A percentile compares a stretch with the other conserved stretches of the same genome.
Evolutionary conservation across 1,140 invertebrate species (phyloP).

Genomic region (Lerema accius): DNA sequence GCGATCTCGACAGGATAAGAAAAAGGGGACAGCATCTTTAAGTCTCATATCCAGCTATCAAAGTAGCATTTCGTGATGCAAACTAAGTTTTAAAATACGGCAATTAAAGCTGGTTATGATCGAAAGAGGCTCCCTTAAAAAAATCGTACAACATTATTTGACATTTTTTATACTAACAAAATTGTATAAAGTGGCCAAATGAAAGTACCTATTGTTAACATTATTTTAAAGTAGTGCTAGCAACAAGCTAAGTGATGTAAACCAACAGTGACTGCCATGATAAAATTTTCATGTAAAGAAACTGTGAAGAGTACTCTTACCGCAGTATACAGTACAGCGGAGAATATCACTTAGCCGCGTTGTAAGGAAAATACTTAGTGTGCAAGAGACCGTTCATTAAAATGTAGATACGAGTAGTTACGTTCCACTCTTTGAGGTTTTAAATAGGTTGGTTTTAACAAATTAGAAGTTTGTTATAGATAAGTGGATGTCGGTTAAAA

Average conservation of each 20-base stretch:
- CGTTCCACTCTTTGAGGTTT: not conserved
- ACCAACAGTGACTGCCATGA: not conserved
- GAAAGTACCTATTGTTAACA: not conserved
- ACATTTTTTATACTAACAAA: no score
- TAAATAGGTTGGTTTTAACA: not conserved
- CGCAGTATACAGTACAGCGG: not conserved
- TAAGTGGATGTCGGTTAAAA: no score
- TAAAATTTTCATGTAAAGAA: slow-evolving; percentile 18
- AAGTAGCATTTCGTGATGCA: no score
- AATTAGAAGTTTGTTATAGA: no score
- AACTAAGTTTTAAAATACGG: no score
- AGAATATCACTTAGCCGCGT: slow-evolving; percentile 10
- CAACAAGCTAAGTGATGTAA: slow-evolving; percentile 1
- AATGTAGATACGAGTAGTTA: slow-evolving; percentile 5
- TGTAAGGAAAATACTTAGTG: slow-evolving; percentile 7
- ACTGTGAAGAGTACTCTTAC: slow-evolving; percentile 6
- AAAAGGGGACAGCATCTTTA: no score
- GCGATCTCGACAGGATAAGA: no score
- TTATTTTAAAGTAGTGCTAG: not conserved
- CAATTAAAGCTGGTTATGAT: no score
- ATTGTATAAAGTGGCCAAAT: no score
- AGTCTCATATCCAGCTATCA: no score
- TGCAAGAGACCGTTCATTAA: slow-evolving; percentile 10
- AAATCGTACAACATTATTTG: no score
- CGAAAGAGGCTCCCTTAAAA: no score